Evolutionary conservation across 1,140 invertebrate genomes (phyloP).

Genomic region (Teleopsis dalmanni): DNA sequence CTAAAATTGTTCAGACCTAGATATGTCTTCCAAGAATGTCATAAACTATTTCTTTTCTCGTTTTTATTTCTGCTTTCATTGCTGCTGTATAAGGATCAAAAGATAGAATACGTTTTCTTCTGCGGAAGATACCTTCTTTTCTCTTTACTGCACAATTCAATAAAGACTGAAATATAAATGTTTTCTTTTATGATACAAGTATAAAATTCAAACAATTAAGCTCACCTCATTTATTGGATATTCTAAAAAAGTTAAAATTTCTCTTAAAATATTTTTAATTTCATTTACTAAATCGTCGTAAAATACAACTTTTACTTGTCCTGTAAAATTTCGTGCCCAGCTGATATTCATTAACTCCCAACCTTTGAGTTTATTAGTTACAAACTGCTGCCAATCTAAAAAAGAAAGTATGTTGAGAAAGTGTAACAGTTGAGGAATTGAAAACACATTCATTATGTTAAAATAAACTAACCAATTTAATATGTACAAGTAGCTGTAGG

Average conservation of each 20-base stretch:
- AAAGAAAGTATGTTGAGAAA: background rate
- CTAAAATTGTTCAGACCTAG: too few species aligned
- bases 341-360: conserved; percentile 62
- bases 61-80: conserved; percentile 51
- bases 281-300: conserved; percentile 62
- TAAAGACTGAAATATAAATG: conserved; percentile 36
- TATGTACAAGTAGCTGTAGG: too few species aligned
- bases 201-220: conserved; percentile 1
- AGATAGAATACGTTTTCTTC: conserved; percentile 54
- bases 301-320: conserved; percentile 60
- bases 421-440: background rate
- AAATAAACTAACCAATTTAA: too few species aligned
- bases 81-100: conserved; percentile 60
- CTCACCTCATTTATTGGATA: conserved; percentile 43
- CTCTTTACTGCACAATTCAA: conserved; percentile 54
- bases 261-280: conserved; percentile 51
- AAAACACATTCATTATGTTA: too few species aligned
- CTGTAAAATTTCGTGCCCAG: conserved; percentile 63
- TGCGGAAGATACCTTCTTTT: conserved; percentile 63
- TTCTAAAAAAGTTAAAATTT: conserved; percentile 57
- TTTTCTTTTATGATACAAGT: background rate
- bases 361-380: conserved; percentile 54
- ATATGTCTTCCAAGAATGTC: conserved; percentile 38
- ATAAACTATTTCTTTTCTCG: conserved; percentile 47
- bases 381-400: conserved; percentile 65